phyloP scores from a whole-genome alignment of 2,888 invertebrate genomes.

The Cryptus armator region DNA sequence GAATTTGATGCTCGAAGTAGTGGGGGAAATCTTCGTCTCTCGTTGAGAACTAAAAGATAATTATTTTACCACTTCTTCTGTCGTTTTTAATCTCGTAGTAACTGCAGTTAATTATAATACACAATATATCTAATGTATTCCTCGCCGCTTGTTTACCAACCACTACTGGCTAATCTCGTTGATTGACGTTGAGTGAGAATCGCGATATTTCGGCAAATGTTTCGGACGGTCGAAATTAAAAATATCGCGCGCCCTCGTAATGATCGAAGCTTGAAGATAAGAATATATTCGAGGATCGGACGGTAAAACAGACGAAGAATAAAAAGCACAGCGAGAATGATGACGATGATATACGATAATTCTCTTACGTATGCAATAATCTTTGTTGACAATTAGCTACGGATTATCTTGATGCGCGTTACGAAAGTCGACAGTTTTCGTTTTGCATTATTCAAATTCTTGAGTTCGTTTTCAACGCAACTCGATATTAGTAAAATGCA shows the following conservation, averaged over 20 bases:
- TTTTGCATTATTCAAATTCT: too few species aligned
- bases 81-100: constrained; percentile 9
- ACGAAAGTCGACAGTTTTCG: too few species aligned
- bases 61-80: neutral
- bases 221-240: neutral
- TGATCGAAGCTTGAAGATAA: neutral
- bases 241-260: constrained; percentile 2
- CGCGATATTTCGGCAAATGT: neutral
- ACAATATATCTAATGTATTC: constrained; percentile 36
- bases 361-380: too few species aligned
- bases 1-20: neutral
- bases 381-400: too few species aligned
- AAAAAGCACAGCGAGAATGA: neutral
- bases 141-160: neutral
- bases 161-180: constrained; percentile 22
- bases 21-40: neutral
- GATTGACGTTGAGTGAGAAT: constrained; percentile 35
- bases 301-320: constrained; percentile 43
- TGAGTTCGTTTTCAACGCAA: too few species aligned
- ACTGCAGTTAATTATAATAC: neutral
- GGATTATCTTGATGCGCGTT: too few species aligned
- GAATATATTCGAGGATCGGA: constrained; percentile 25
- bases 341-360: too few species aligned
- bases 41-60: constrained; percentile 37
- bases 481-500: too few species aligned